Percentiles rank a stretch among this genome's conserved stretches.
Conservation (phyloP, 2,888 invertebrate genomes). For the Linnaemya vulpina region DNA sequence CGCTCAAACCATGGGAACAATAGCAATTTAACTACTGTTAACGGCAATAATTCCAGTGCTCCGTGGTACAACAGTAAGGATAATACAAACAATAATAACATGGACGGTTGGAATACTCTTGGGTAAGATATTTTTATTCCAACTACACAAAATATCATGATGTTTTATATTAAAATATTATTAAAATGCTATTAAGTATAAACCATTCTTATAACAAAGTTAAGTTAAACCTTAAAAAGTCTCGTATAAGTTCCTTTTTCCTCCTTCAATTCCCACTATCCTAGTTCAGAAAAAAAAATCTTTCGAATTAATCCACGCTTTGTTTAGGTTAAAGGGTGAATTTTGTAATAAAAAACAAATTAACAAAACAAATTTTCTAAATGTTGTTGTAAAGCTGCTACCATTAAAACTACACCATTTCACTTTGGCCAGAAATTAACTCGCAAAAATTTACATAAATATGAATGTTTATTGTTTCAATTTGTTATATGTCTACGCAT, state of each 20-base stretch:
- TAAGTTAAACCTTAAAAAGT: constrained; percentile 48
- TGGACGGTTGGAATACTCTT: constrained; percentile 79
- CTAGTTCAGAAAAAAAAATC: constrained; percentile 73
- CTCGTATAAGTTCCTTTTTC: constrained; percentile 51
- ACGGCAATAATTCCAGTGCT: constrained; percentile 59
- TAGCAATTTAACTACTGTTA: constrained; percentile 69
- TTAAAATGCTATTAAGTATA: constrained; percentile 34
- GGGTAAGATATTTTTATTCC: constrained; percentile 79
- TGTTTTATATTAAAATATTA: constrained; percentile 13
- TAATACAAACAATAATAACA: constrained; percentile 74
- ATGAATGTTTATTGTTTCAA: background rate
- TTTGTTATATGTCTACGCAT: background rate
- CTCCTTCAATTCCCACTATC: constrained; percentile 49
- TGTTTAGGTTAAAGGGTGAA: constrained; percentile 82
- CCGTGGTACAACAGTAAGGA: constrained; percentile 73
- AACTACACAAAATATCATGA: background rate
- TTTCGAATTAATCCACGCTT: constrained; percentile 74
- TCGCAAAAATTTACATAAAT: background rate
- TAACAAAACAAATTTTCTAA: constrained; percentile 34
- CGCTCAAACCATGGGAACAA: constrained; percentile 71
- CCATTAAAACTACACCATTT: constrained; percentile 44
- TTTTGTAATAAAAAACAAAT: constrained; percentile 78
- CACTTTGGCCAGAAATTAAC: constrained; percentile 10
- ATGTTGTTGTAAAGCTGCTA: constrained; percentile 51
- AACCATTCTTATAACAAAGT: constrained; percentile 16